These are phyloP conservation scores for Sebastes melanostomus DNA, from an alignment of 2,797 vertebrate species.

Conservation along the genomic window DNA sequence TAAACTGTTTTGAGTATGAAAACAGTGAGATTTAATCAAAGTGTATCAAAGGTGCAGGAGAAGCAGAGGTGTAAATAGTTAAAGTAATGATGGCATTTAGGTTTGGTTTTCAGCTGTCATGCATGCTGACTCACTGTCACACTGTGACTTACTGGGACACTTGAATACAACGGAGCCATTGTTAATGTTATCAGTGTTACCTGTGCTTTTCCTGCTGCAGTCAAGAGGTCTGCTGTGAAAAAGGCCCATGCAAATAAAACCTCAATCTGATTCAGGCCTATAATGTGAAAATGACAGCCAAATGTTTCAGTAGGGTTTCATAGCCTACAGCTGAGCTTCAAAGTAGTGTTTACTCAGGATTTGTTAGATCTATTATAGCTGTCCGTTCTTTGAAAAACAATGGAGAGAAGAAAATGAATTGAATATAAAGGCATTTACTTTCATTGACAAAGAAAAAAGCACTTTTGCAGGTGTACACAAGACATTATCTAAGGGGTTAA, in stretches of 20 bases:
- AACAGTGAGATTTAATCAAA: not conserved
- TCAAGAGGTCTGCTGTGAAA: not conserved
- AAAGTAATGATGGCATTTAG: not conserved
- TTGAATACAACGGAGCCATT: not conserved
- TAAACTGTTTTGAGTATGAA: not conserved
- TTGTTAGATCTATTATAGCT: not conserved
- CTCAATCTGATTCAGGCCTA: not conserved
- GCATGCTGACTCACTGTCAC: not conserved
- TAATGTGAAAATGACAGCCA: not conserved
- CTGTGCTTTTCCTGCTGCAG: not conserved
- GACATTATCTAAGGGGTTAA: constrained; percentile 46
- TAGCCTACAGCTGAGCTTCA: not conserved
- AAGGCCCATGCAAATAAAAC: not conserved
- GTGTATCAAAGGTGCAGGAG: not conserved
- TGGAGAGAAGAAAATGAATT: not conserved
- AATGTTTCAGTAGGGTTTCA: not conserved
- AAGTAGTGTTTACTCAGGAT: not conserved
- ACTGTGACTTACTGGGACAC: not conserved
- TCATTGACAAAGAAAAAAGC: constrained; percentile 57
- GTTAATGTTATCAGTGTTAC: not conserved
- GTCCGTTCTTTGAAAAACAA: not conserved
- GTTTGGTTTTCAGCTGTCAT: not conserved
- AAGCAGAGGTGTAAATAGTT: not conserved
- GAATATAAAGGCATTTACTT: constrained; percentile 76
- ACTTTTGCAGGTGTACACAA: constrained; percentile 60